phyloP scores from a whole-genome alignment of 92 coral and sea anemone genomes.

The Epizoanthus fatuus region DNA sequence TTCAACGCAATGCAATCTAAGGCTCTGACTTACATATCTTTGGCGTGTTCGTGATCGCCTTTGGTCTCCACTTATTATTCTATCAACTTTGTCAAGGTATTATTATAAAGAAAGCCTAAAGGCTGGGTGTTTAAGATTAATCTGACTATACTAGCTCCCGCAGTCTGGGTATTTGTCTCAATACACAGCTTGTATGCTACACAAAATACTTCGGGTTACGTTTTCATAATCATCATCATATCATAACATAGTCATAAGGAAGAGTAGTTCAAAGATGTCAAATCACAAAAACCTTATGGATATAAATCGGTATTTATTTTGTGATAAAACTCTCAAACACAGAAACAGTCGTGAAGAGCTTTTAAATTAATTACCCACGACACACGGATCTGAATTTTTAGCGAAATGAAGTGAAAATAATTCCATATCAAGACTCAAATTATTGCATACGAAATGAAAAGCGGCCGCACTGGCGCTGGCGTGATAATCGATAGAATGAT shows the following conservation, averaged over 20 bases:
- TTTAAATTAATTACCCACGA: background rate
- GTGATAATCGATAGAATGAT: conserved; percentile 6
- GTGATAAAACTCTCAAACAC: conserved; percentile 22
- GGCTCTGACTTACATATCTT: background rate
- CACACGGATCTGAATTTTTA: no score
- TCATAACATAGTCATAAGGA: no score
- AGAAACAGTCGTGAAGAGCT: background rate
- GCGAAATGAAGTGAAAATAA: no score
- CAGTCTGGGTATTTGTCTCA: background rate
- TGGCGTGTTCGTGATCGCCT: conserved; percentile 1
- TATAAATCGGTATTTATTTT: conserved; percentile 25
- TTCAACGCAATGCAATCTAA: background rate
- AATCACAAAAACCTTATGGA: background rate
- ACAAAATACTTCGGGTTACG: background rate
- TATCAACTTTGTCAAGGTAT: background rate
- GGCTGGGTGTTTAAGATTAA: background rate
- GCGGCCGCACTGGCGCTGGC: background rate
- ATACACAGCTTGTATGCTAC: background rate
- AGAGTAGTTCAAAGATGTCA: background rate
- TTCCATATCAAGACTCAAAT: no score
- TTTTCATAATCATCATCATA: no score
- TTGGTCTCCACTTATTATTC: background rate
- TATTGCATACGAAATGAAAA: background rate
- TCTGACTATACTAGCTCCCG: background rate
- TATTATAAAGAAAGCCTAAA: background rate